These are phyloP conservation scores for Slavum lentiscoides DNA, from an alignment of 2,888 invertebrate species.

Conservation along the genomic window DNA sequence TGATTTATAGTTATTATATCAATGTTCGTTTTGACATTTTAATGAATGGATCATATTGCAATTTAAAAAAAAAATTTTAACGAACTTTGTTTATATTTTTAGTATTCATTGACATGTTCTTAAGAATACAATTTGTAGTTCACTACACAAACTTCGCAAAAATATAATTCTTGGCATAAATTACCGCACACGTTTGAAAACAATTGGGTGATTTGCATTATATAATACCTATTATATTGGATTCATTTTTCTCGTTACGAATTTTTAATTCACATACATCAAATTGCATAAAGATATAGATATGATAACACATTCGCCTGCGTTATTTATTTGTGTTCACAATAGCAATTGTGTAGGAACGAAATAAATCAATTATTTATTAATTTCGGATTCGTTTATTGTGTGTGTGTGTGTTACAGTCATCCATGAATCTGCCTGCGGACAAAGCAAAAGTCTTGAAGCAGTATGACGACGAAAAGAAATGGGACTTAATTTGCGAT, in stretches of 20 bases:
- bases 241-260: neutral
- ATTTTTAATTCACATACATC: neutral
- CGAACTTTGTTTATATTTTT: neutral
- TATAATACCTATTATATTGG: neutral
- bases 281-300: neutral
- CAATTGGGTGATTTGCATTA: constrained; percentile 4
- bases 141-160: neutral
- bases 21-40: neutral
- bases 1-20: neutral
- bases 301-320: constrained; percentile 4
- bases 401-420: constrained; percentile 70
- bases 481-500: constrained; percentile 99
- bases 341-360: neutral
- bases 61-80: constrained; percentile 1
- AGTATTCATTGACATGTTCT: neutral
- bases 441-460: constrained; percentile 96
- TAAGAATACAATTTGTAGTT: neutral
- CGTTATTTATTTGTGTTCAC: constrained; percentile 15
- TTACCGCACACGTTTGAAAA: neutral
- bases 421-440: constrained; percentile 97
- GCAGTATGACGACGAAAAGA: constrained; percentile 95
- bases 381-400: constrained; percentile 21
- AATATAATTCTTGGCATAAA: constrained; percentile 8
- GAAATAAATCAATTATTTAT: constrained; percentile 34
- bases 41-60: neutral